A percentile compares a stretch with the other conserved stretches of the same genome.
Conservation (phyloP, 2,888 invertebrate species). For the Brenthis hecate region DNA sequence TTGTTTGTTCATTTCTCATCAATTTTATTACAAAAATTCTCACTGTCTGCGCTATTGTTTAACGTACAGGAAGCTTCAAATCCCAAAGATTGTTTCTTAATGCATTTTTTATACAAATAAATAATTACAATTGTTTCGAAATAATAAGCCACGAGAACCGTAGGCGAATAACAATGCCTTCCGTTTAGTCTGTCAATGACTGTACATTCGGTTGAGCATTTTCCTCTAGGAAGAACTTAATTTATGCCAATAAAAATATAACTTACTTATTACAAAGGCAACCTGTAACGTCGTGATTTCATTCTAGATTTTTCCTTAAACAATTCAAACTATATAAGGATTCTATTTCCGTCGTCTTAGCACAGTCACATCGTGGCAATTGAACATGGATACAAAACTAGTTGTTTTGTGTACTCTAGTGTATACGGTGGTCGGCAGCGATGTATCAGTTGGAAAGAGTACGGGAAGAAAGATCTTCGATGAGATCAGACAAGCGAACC, state of each 20-base stretch:
- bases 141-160: constrained; percentile 25
- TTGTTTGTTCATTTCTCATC: background rate
- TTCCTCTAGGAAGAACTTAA: constrained; percentile 71
- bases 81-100: constrained; percentile 3
- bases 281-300: constrained; percentile 53
- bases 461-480: constrained; percentile 56
- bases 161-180: constrained; percentile 28
- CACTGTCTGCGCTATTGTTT: constrained; percentile 10
- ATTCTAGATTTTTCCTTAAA: constrained; percentile 66
- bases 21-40: background rate
- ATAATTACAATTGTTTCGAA: constrained; percentile 2
- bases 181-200: constrained; percentile 44
- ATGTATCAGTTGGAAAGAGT: constrained; percentile 54
- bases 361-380: constrained; percentile 53
- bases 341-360: constrained; percentile 37
- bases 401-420: constrained; percentile 49
- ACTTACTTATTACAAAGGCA: constrained; percentile 49
- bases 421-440: constrained; percentile 52
- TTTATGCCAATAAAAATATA: constrained; percentile 57
- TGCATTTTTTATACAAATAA: constrained; percentile 6
- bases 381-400: constrained; percentile 52
- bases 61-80: constrained; percentile 8
- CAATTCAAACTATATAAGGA: constrained; percentile 59
- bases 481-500: constrained; percentile 60
- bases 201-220: constrained; percentile 51